These are phyloP conservation scores for Ophion ventricosus DNA, from an alignment of 2,888 invertebrate species.

Conservation along the genomic window DNA sequence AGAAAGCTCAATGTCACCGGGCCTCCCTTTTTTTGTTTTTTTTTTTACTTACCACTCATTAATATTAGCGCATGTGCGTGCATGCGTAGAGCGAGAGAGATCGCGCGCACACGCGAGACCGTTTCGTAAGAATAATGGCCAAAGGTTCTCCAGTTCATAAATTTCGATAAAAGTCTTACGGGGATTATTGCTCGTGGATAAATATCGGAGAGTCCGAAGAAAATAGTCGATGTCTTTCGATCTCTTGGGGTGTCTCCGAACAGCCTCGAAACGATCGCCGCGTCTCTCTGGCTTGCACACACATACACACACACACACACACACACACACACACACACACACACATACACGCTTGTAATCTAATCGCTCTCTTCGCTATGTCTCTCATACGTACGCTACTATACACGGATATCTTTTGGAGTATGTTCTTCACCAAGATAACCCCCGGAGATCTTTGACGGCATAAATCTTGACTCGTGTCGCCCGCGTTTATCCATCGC, in stretches of 20 bases:
- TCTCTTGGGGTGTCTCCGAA: background rate
- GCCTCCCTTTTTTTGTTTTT: background rate
- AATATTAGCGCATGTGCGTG: background rate
- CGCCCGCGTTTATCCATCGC: constrained; percentile 52
- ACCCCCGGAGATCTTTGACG: constrained; percentile 51
- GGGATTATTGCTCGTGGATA: background rate
- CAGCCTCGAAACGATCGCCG: background rate
- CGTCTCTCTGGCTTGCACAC: background rate
- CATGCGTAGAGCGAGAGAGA: background rate
- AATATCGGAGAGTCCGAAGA: background rate
- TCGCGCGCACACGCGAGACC: too few relatives aligned
- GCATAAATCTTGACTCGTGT: constrained; percentile 57
- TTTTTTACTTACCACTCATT: background rate
- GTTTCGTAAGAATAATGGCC: background rate
- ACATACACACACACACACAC: constrained; percentile 5
- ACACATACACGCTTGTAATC: constrained; percentile 41
- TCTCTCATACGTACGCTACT: constrained; percentile 45
- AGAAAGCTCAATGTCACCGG: background rate
- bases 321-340: constrained; percentile 10
- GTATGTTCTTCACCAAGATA: constrained; percentile 52
- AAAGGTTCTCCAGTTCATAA: background rate
- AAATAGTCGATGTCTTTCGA: constrained; percentile 14
- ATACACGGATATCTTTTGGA: constrained; percentile 27
- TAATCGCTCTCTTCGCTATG: constrained; percentile 57
- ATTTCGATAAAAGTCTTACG: constrained; percentile 13